phyloP scores from a whole-genome alignment of 2,888 invertebrate species.

The Himalopsyche tibetana region DNA sequence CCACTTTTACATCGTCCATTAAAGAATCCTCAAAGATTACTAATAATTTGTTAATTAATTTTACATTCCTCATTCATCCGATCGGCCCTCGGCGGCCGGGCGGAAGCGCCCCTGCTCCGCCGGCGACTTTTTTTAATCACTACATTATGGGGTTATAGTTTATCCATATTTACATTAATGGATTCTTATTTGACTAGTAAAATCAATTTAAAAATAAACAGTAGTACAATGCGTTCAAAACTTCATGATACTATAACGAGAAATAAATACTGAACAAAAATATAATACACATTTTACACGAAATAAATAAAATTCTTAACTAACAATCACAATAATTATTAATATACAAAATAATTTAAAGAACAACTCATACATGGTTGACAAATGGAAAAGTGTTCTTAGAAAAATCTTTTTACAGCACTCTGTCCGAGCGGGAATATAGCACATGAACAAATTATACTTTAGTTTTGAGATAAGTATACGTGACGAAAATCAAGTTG shows the following conservation, averaged over 20 bases:
- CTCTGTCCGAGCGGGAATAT: not conserved
- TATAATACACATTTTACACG: constrained; percentile 48
- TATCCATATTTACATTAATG: constrained; percentile 66
- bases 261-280: constrained; percentile 45
- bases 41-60: constrained; percentile 52
- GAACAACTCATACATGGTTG: not conserved
- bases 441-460: not conserved
- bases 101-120: not conserved
- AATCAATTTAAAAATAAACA: constrained; percentile 13
- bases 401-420: constrained; percentile 8
- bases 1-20: not conserved
- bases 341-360: constrained; percentile 29
- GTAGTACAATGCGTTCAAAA: not conserved
- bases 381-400: not conserved
- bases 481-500: no score
- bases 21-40: constrained; percentile 24
- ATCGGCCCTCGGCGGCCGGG: not conserved
- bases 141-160: constrained; percentile 65
- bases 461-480: not conserved
- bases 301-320: constrained; percentile 58
- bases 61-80: constrained; percentile 54
- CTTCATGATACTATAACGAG: constrained; percentile 28
- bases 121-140: constrained; percentile 59
- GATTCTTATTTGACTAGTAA: constrained; percentile 61
- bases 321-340: constrained; percentile 55